Conservation (phyloP, 2,797 vertebrate species). For the Aythya fuligula region DNA sequence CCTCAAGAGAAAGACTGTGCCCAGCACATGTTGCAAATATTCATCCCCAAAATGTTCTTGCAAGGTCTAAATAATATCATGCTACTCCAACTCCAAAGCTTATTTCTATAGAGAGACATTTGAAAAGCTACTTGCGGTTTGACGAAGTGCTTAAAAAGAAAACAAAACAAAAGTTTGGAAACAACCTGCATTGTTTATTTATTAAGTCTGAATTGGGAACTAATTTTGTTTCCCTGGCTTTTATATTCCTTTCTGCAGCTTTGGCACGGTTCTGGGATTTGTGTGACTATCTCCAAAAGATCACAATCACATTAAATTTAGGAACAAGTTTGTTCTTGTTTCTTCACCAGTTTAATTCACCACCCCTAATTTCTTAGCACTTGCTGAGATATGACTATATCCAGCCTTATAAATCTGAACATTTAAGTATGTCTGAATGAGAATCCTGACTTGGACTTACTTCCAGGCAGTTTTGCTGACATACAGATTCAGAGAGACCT, state of each 20-base stretch:
- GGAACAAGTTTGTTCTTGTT: background rate
- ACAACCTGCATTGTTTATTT: background rate
- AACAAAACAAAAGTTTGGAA: slow-evolving; percentile 42
- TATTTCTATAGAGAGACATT: background rate
- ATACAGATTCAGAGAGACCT: slow-evolving; percentile 11
- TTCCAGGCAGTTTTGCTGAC: slow-evolving; percentile 59
- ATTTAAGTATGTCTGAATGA: background rate
- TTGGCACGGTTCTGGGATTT: background rate
- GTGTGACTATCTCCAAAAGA: background rate
- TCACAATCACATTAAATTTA: background rate
- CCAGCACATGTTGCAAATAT: accelerated
- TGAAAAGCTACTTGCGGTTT: slow-evolving; percentile 44
- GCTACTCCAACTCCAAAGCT: background rate
- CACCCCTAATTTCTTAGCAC: background rate
- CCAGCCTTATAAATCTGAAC: background rate
- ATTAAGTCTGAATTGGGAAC: slow-evolving; percentile 24
- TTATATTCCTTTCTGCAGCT: background rate
- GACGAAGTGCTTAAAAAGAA: slow-evolving; percentile 1
- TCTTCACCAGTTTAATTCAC: slow-evolving; percentile 20
- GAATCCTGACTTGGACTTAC: slow-evolving; percentile 36
- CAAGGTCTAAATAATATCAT: background rate
- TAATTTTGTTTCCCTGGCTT: slow-evolving; percentile 4
- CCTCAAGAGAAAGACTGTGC: background rate
- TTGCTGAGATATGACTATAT: background rate
- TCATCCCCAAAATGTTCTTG: background rate